Evolutionary conservation across 2,113 vertebrate species (phyloP).

Genomic region (Reinhardtius hippoglossoides): DNA sequence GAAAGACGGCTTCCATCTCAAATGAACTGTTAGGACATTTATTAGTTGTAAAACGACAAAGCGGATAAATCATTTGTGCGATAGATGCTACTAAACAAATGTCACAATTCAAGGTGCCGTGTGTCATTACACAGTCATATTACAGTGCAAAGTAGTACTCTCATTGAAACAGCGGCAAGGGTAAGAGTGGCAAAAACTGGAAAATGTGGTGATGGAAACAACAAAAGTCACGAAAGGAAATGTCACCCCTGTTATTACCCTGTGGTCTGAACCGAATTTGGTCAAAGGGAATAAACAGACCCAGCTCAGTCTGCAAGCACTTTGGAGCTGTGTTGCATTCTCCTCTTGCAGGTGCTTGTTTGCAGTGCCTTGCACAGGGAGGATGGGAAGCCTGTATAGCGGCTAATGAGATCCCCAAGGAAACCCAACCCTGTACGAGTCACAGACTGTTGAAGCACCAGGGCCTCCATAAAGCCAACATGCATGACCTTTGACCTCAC

Average conservation of each 20-base stretch:
- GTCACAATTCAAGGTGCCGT: not conserved
- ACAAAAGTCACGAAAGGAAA: not conserved
- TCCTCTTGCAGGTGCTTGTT: constrained; percentile 56
- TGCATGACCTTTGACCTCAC: constrained; percentile 50
- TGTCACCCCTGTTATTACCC: not conserved
- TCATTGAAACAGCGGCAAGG: not conserved
- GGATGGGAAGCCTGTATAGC: not conserved
- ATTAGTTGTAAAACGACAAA: too few relatives aligned
- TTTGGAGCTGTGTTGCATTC: not conserved
- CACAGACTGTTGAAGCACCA: constrained; percentile 33
- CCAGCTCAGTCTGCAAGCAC: not conserved
- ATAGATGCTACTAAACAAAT: not conserved
- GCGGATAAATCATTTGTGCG: too few relatives aligned
- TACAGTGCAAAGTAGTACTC: not conserved
- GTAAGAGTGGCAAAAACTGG: not conserved
- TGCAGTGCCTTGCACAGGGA: constrained; percentile 26
- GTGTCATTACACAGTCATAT: too few relatives aligned
- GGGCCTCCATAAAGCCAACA: constrained; percentile 35
- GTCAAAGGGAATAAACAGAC: not conserved
- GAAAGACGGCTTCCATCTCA: too few relatives aligned
- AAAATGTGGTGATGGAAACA: not conserved
- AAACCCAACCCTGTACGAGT: constrained; percentile 35
- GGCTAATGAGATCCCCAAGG: constrained; percentile 76
- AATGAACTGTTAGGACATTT: too few relatives aligned
- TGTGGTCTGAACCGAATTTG: constrained; percentile 1